Evolutionary conservation across 1,140 invertebrate genomes (phyloP), one percentile per base, ranked within the genome.

Genomic region (Phortica variegata): DNA sequence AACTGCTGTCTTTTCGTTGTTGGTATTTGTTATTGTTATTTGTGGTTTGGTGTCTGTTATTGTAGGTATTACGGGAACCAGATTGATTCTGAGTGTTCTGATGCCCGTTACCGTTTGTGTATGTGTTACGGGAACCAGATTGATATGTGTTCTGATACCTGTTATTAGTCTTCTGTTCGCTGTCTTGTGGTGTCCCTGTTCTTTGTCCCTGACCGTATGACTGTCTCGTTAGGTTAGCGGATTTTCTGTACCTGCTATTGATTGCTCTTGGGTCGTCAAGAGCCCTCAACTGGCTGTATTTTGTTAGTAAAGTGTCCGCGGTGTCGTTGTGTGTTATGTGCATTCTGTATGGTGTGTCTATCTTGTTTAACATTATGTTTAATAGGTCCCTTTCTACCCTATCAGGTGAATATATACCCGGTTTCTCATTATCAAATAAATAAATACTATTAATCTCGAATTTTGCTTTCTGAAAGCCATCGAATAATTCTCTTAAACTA

Each of bases 401-500:
- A 8, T 29, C 19, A 3, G 19, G 19, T 42, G 23, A 26, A 42
- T 42, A 42, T 10, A 42, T 42, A 7, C 26, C 40, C 16, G 23
- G 20, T 13, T 26, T 29, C 7, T 42, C 13, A 10, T 23, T 15
- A 26, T 42, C 40, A 17, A 16, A 39, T 18, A 18, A 20, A 39
- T 39, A 39, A 18, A 39, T 19, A 9, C 9, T 5, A 39, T 39
- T 26, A 23, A 42, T 23, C 5, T 6, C 10, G 19, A 33, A 17
- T 32, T 44, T 42, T 15, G 17, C 16, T 15, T 17, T 20, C 29
- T 34, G 17, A 32, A 44, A 44, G 16, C n/a, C 17, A 17, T 33
- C n/a, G 21, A 44, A 44, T 19, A 44, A 18, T 44, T 33, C 17
- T 44, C 32, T 34, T 34, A 44, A 33, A 20, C 34, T 44, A 20